Base-by-base conservation (phyloP, 1,140 invertebrate genomes). In the Contarinia nasturtii region DNA sequence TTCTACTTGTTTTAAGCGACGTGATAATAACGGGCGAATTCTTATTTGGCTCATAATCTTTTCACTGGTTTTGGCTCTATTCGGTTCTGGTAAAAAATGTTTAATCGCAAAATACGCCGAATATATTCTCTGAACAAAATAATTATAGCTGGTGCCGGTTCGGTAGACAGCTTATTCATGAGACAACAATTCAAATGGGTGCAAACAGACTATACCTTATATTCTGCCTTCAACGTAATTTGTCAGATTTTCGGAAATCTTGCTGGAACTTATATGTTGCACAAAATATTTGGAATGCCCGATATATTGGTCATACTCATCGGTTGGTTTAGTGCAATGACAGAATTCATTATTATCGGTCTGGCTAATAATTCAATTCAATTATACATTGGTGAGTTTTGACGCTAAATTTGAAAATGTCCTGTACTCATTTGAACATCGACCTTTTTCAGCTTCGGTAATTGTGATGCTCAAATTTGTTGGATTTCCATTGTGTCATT, bases 171-270 rank as follows among this genome's bases (percentile, higher is more conserved):
- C 55, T 52, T 80, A 47, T 82, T 78, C 53, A 59, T 71, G 7
- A 74, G 74, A 47, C 68, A 76, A 33, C 74, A 75, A 56, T 69
- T 84, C 15, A 67, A 73, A 19, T 84, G 80, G 80, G 65, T 71
- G 18, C 62, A 80, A 46, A 55, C 69, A 37, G 63, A 78, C 36
- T 81, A 69, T 49, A 75, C 71, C 0, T 61, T 67, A 45, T 79
- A 64, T 52, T 68, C 65, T 21, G 62, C 64, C 49, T 66, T 55
- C 44, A 66, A 46, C 51, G 65, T 60, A 59, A 59, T 67, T 21
- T 52, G 60, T 1, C 61, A 64, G 7, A 70, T 75, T 55, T 49
- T 71, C 19, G 74, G 73, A 1, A 68, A 68, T 0, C 55, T 70
- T 7, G 50, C 73, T 27, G 67, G 68, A 0, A 64, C 74, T 2